Evolutionary conservation across 1,140 invertebrate genomes (phyloP), one percentile per base, ranked within the genome.

Genomic region (Listronotus oregonensis): DNA sequence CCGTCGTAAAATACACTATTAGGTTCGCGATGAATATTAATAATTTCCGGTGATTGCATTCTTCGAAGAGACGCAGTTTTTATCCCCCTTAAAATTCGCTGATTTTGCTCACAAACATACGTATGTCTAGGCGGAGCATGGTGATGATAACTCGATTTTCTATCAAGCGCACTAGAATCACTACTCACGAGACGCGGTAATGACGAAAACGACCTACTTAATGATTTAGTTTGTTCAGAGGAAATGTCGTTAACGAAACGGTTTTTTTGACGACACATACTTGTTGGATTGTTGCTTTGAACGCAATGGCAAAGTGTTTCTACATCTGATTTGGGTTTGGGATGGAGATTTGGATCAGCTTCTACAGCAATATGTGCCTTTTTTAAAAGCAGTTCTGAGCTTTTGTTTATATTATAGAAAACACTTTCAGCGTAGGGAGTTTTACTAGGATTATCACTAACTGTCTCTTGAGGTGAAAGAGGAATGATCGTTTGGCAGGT

Each of bases 1-100:
- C 68, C 68, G 39, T 76, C 75, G 57, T 75, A 78, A 62, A 76
- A 66, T 27, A 64, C 42, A 64, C 52, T 49, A 31, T 40, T 56
- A 32, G 73, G 69, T 59, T 72, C 74, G 14, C 75, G 70, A 64
- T 78, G 77, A 57, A 76, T 74, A 62, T 78, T 74, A 46, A 77
- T 77, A 37, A 78, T 76, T 67, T 78, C 77, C 15, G 77, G 77
- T 27, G 74, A 75, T 43, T 75, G 74, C 58, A 77, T 72, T 56
- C 73, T 64, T 51, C 70, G 67, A 66, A 75, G 32, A 7, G 70
- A 66, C 12, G 67, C 63, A 12, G 49, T 66, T 51, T 63, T 73
- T 5, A 73, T 57, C 39, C 71, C 69, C 11, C 71, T 56, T 56
- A 71, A 32, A 14, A 71, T 64, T 47, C 73, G 67, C 32, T 72